These are phyloP conservation scores for Keiferia lycopersicella DNA, from an alignment of 2,888 invertebrate genomes.

Conservation along the genomic window DNA sequence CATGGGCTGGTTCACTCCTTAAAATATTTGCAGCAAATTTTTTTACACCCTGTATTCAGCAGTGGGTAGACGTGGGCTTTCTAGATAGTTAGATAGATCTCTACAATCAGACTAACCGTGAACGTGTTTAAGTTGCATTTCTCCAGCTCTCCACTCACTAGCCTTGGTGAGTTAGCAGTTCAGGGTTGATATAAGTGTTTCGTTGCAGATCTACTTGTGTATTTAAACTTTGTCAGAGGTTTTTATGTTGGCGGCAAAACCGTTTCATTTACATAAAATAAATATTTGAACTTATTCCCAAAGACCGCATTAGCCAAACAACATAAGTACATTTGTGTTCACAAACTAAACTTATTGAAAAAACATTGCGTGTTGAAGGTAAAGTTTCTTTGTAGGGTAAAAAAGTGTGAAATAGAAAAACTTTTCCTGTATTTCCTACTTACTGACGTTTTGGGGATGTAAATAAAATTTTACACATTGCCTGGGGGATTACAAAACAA, in stretches of 20 bases:
- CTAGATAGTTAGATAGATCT: background rate
- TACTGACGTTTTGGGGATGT: background rate
- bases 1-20: no score
- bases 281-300: no score
- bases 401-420: background rate
- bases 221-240: no score
- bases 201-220: background rate
- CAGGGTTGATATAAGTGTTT: background rate
- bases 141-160: background rate
- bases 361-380: background rate
- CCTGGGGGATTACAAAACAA: background rate
- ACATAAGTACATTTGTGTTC: background rate
- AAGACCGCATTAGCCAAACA: no score
- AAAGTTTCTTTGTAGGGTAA: background rate
- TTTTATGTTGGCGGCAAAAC: no score
- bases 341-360: background rate
- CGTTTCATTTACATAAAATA: no score
- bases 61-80: background rate
- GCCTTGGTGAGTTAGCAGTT: background rate
- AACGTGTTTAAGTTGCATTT: constrained; percentile 12
- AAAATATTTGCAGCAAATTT: no score
- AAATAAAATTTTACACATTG: background rate
- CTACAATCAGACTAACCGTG: background rate
- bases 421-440: background rate
- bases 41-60: background rate